Evolutionary conservation across 2,113 vertebrate species (phyloP), one percentile per base, ranked within the genome.

Genomic region (Scartelaos histophorus): DNA sequence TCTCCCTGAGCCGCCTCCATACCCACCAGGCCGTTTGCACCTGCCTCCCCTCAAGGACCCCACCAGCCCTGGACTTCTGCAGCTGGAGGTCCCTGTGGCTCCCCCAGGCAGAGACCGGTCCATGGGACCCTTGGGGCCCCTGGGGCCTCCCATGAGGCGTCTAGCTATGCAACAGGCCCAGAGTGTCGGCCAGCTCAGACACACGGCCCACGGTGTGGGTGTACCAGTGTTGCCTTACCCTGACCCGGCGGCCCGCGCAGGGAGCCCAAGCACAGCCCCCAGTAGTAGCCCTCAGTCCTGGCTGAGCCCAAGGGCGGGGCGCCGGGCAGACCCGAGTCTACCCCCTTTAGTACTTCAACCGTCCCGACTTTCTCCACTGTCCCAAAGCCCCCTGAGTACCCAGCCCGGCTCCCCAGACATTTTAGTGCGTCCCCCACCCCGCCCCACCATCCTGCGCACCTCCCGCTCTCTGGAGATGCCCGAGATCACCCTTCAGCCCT

Each of bases 191-290:
- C 97, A 98, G 95, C 96, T 99, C 93, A 96, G 97, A 97, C 97
- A 99, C 94, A 99, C 98, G 93, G 94, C 96, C 93, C 96, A 99
- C 93, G 98, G 97, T 91, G 95, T 98, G 96, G 97, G 96, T 89
- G 96, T 98, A 95, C 97, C 97, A 87, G 97, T 98, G 94, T 96
- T 99, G 97, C 97, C 97, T 97, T 99, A 98, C 95, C 95, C 96
- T 81, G 97, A 97, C 94, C 94, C 95, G 69, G 94, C 95, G 24
- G 94, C 94, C 94, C 94, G 96, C 38, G 78, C 92, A 92, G 94
- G 95, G 75, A 95, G 96, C 94, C 95, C 96, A 94, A 97, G 95
- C 95, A 96, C 97, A 93, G 96, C 97, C 86, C 92, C 91, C 70
- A 94, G 93, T 87, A 94, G 97, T 91, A 93, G 93, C 93, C 95